phyloP scores from a whole-genome alignment of 2,113 vertebrate species.

The Sapajus apella region DNA sequence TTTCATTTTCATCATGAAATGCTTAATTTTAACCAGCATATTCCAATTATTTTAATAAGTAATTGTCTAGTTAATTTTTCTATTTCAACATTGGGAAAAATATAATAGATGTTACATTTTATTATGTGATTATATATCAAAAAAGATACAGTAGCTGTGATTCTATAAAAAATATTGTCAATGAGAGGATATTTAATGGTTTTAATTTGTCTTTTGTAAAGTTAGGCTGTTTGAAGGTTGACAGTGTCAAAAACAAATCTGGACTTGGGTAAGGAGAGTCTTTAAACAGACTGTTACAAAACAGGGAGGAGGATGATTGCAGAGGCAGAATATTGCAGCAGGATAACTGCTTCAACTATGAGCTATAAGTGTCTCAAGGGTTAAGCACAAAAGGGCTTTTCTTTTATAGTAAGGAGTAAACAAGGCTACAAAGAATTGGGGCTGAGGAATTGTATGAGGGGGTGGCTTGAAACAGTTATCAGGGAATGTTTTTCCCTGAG shows the following conservation, averaged over 20 bases:
- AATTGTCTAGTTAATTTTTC: not conserved
- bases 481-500: not conserved
- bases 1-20: slow-evolving; percentile 51
- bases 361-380: not conserved
- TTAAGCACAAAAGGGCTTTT: not conserved
- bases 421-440: not conserved
- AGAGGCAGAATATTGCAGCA: not conserved
- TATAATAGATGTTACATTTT: slow-evolving; percentile 24
- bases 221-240: not conserved
- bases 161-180: slow-evolving; percentile 22
- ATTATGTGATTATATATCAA: not conserved
- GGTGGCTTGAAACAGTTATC: not conserved
- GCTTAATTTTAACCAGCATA: not conserved
- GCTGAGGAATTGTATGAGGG: not conserved
- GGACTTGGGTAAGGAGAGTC: not conserved
- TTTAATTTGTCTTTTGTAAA: slow-evolving; percentile 49
- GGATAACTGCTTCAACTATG: not conserved
- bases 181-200: not conserved
- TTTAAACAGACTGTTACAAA: not conserved
- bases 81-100: slow-evolving; percentile 11
- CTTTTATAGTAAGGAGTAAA: not conserved
- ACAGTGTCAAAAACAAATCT: not conserved
- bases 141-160: slow-evolving; percentile 11
- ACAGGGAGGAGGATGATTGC: not conserved
- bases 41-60: slow-evolving; percentile 46